A percentile compares a stretch with the other conserved stretches of the same genome.
These are phyloP conservation scores for Corydoras maculifer DNA, from an alignment of 2,113 vertebrate genomes.

Conservation along the genomic window DNA sequence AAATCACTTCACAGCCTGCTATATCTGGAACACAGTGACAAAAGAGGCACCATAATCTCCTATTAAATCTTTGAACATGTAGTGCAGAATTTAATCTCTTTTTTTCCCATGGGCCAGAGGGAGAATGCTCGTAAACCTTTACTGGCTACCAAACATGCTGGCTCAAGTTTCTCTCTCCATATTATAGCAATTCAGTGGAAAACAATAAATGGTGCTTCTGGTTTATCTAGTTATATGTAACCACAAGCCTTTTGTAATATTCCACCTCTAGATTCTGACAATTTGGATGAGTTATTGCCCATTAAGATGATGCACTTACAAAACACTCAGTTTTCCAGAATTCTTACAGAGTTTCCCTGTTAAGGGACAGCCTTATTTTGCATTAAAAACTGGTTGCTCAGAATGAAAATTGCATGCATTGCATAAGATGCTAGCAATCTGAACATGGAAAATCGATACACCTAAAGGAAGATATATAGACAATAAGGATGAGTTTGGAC, in stretches of 20 bases:
- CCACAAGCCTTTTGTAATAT: conserved; percentile 17
- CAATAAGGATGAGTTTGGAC: conserved; percentile 38
- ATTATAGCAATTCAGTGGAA: conserved; percentile 18
- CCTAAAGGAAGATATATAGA: conserved; percentile 45
- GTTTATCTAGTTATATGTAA: conserved; percentile 31
- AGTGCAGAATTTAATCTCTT: conserved; percentile 51
- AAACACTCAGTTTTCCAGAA: conserved; percentile 17
- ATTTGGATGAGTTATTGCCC: conserved; percentile 5
- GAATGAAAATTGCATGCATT: conserved; percentile 60
- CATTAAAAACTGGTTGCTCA: conserved; percentile 47
- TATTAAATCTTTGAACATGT: conserved; percentile 52
- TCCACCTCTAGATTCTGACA: conserved; percentile 32
- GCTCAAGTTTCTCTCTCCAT: conserved; percentile 25
- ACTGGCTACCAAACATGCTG: conserved; percentile 34
- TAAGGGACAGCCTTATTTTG: conserved; percentile 40
- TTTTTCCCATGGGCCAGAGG: conserved; percentile 40
- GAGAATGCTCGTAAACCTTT: conserved; percentile 42
- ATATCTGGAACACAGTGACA: conserved; percentile 43
- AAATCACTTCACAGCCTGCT: conserved; percentile 41
- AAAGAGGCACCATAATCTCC: conserved; percentile 54
- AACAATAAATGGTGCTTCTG: conserved; percentile 28
- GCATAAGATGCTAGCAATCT: conserved; percentile 51
- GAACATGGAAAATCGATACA: conserved; percentile 60
- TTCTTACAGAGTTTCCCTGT: conserved; percentile 1
- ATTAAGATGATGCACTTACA: conserved; percentile 17